phyloP scores from a whole-genome alignment of 2,888 invertebrate species.

The Netelia melanura region DNA sequence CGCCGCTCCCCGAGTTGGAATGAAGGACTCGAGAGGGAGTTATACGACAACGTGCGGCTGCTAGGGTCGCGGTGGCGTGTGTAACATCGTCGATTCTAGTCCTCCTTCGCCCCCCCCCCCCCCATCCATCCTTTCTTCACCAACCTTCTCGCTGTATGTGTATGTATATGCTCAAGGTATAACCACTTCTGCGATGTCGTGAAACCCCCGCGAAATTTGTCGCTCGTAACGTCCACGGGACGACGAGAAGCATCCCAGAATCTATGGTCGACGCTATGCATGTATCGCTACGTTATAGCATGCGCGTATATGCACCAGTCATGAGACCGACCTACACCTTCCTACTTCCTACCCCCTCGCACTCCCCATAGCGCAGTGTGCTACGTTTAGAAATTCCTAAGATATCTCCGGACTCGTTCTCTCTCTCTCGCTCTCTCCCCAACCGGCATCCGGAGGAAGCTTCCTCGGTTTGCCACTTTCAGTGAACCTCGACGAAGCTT shows the following conservation, averaged over 20 bases:
- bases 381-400: constrained; percentile 81
- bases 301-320: constrained; percentile 42
- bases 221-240: constrained; percentile 66
- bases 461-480: constrained; percentile 32
- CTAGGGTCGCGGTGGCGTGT: constrained; percentile 29
- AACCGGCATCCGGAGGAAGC: not conserved
- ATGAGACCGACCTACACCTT: not conserved
- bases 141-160: too few relatives aligned
- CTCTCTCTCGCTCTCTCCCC: not conserved
- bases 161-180: not conserved
- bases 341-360: constrained; percentile 12
- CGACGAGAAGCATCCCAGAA: constrained; percentile 57
- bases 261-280: constrained; percentile 37
- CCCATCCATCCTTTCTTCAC: not conserved
- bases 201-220: constrained; percentile 68
- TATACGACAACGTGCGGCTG: constrained; percentile 57
- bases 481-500: constrained; percentile 53
- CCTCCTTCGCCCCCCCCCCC: not conserved
- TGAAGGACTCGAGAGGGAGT: constrained; percentile 44
- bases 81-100: constrained; percentile 50
- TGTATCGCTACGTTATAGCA: constrained; percentile 14
- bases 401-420: constrained; percentile 72
- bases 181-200: constrained; percentile 61
- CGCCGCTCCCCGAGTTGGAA: constrained; percentile 36
- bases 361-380: constrained; percentile 49